Evolutionary conservation across 2,113 vertebrate species (phyloP).

Genomic region (Recurvirostra avosetta): DNA sequence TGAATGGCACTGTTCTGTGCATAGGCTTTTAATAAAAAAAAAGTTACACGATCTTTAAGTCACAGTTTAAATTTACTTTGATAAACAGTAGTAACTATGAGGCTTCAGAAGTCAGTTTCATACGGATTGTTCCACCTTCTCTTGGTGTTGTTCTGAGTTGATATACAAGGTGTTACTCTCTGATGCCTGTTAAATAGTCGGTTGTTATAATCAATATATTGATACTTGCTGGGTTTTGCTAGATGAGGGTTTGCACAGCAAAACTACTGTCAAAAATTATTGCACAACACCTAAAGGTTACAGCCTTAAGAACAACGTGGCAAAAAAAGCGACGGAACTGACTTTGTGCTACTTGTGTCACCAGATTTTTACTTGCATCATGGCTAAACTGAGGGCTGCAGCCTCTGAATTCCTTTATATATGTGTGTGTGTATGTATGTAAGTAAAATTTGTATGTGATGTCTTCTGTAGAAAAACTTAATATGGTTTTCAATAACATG

Average conservation of each 20-base stretch:
- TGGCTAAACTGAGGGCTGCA: not conserved
- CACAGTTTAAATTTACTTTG: not conserved
- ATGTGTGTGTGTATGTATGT: not conserved
- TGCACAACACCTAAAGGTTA: not conserved
- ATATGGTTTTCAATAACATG: not conserved
- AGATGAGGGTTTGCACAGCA: not conserved
- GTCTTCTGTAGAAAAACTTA: constrained; percentile 4
- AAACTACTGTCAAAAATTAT: not conserved
- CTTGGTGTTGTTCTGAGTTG: not conserved
- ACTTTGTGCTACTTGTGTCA: not conserved
- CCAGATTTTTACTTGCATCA: not conserved
- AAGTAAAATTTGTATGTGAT: not conserved
- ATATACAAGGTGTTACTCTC: not conserved
- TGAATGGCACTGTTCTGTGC: not conserved
- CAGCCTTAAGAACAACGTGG: not conserved
- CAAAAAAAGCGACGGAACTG: not conserved
- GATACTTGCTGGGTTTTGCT: not conserved
- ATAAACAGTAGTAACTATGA: not conserved
- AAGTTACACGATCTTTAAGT: not conserved
- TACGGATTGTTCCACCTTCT: rapidly evolving
- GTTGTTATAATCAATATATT: not conserved
- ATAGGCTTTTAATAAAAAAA: not conserved
- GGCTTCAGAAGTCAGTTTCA: not conserved
- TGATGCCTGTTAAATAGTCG: not conserved
- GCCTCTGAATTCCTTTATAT: not conserved